Base-by-base conservation (phyloP, 2,888 invertebrate genomes). In the Lamproptera curius region DNA sequence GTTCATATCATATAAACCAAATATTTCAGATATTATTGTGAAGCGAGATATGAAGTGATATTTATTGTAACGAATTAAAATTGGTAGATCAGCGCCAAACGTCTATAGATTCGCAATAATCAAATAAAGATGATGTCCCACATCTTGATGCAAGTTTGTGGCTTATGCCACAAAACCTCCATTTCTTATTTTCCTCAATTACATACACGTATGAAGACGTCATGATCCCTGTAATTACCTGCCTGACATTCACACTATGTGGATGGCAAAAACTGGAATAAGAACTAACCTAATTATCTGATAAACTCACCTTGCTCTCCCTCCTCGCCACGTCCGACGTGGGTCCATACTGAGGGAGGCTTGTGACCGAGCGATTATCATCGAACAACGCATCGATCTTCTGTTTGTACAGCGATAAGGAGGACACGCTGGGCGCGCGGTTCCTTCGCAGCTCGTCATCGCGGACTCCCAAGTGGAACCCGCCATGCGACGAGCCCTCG, bases 341-440 rank as follows among this genome's bases (percentile, higher is more conserved):
- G 17, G 63, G 65, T 41, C 67, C 70, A 51, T 71, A 76, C 31
- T 78, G 84, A 41, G 77, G 79, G 41, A 82, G 70, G 57, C 90
- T 90, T 61, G 81, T 77, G 43, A 90, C 75, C 16, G 91, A 93
- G 59, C 91, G 89, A 45, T 89, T 88, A 67, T 93, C 93, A 65
- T 93, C 93, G 80, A 96, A 96, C 80, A 96, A 92, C 16, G 94
- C 91, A 81, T 96, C 96, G 68, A 96, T 96, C 73, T 94, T 92
- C 66, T 94, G 92, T 76, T 95, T 95, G 81, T 94, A 94, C 51
- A 92, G 88, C 49, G 93, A 92, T 63, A 92, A 90, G 9, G 88
- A 87, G 45, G 86, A 87, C 47, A 87, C 72, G 58, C 83, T 83
- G 38, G 86, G 83, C 10, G 86, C 76, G 17, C 84, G 77, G 47